Evolutionary conservation across 37 sponge, comb jelly and placozoan species (phyloP), one percentile per base, ranked within the genome.

Genomic region (Beroe ovata): DNA sequence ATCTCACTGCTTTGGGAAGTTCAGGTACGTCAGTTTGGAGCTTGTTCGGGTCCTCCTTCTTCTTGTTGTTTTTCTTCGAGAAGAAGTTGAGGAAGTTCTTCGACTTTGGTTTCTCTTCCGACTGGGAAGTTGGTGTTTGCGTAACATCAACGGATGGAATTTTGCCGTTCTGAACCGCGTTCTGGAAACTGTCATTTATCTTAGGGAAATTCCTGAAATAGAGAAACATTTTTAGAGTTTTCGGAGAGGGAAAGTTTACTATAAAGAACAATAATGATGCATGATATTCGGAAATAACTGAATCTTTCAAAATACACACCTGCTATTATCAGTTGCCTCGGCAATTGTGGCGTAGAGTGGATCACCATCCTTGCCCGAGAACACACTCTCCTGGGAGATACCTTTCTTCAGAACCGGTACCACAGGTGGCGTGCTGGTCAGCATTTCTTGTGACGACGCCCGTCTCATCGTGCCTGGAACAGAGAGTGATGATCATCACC

Each of bases 311-410:
- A n/a, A n/a, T n/a, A n/a, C n/a, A n/a, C n/a, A n/a, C n/a, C n/a
- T n/a, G n/a, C 54, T 47, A 47, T 16, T 16, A 11, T 47, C 54
- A 47, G 54, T 47, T 16, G 54, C 54, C 54, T 47, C 54, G 11
- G 54, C 54, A 47, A 66, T 11, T 26, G 69, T 66, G 32, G 25
- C 69, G 35, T 66, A 66, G 4, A 66, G 36, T n/a, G 84, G 84
- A 20, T 77, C 84, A 3, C 4, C 33, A 19, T 77, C 84, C 54
- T 77, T 77, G 6, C 54, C 54, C 8, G 54, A 42, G 54, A 77
- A 77, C 54, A 77, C 54, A 41, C 84, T 77, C 54, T 77, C 84
- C 47, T 77, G 84, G 41, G 84, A 77, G 2, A 77, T 21, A 4
- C 84, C 84, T 29, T 42, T 39, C 23, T 77, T 77, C 47, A 77